Conservation (phyloP, 2,113 vertebrate species). For the Laterallus jamaicensis region DNA sequence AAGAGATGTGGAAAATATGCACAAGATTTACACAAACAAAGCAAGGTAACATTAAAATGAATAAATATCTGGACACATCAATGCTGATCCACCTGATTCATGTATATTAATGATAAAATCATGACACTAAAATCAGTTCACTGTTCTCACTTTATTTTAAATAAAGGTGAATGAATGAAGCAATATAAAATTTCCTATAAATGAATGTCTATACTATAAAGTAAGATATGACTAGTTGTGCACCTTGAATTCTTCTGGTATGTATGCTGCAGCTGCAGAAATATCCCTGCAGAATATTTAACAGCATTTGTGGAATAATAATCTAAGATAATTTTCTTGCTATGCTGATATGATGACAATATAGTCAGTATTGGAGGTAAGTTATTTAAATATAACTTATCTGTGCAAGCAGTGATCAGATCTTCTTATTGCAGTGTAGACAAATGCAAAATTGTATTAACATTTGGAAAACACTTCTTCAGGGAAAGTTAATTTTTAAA, state of each 20-base stretch:
- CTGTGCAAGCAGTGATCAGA: background rate
- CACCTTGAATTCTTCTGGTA: background rate
- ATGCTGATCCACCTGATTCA: background rate
- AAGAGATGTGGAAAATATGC: background rate
- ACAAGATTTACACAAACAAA: background rate
- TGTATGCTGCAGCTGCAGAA: background rate
- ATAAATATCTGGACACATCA: background rate
- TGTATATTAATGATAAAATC: background rate
- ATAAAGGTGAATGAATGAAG: background rate
- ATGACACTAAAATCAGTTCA: background rate
- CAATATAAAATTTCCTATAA: background rate
- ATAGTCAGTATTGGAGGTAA: background rate
- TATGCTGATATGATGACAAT: background rate
- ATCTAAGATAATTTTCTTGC: background rate
- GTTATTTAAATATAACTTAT: conserved; percentile 45
- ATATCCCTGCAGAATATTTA: conserved; percentile 19
- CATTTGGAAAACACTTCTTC: conserved; percentile 27
- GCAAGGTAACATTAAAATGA: background rate
- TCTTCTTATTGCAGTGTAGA: conserved; percentile 3
- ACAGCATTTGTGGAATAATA: background rate
- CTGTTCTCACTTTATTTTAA: background rate
- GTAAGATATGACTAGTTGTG: background rate
- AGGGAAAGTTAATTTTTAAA: conserved; percentile 41
- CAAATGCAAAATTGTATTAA: conserved; percentile 48
- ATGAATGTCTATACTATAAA: background rate